Evolutionary conservation across 1,140 invertebrate species (phyloP), one percentile per base, ranked within the genome.

Genomic region (Camponotus vicinus): DNA sequence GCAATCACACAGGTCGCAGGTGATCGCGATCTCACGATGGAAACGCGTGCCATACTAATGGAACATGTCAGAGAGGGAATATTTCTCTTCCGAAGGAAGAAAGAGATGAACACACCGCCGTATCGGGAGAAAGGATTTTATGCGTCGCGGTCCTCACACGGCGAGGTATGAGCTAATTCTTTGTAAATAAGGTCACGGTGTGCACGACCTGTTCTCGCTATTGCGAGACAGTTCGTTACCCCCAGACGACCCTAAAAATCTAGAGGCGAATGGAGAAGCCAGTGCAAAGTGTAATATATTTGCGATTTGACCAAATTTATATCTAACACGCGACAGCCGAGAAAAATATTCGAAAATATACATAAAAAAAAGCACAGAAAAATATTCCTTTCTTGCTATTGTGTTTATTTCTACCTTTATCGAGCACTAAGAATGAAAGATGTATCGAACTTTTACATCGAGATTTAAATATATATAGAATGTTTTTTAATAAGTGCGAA

Each of bases 91-190:
- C 83, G 67, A 69, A 75, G 86, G 27, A 27, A 27, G 27, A 27
- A 27, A 89, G 70, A 71, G 27, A 18, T n/a, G 18, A 45, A 59
- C 69, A 61, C 32, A 66, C 37, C 32, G 42, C 57, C 52, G 45
- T 86, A 86, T 80, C 67, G 42, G 37, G 88, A 73, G 89, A 90
- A 90, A 90, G 88, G 82, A 88, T 83, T 90, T 86, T 63, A 59
- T 69, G 37, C 77, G n/a, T 57, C 66, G 42, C 34, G 55, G 45
- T 27, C 67, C 79, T 82, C 79, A n/a, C 79, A 83, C 67, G 52
- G 57, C 45, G 55, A 69, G 73, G 78, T 70, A 83, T 83, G 79
- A 83, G 79, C 55, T 83, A 83, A 83, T 83, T 83, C 79, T 83
- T 83, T 83, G 79, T 61, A 83, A 83, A 83, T 83, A 69, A 83